A percentile compares a stretch with the other conserved stretches of the same genome.
Conservation (phyloP, 2,888 invertebrate species). For the Agrotis puta region DNA sequence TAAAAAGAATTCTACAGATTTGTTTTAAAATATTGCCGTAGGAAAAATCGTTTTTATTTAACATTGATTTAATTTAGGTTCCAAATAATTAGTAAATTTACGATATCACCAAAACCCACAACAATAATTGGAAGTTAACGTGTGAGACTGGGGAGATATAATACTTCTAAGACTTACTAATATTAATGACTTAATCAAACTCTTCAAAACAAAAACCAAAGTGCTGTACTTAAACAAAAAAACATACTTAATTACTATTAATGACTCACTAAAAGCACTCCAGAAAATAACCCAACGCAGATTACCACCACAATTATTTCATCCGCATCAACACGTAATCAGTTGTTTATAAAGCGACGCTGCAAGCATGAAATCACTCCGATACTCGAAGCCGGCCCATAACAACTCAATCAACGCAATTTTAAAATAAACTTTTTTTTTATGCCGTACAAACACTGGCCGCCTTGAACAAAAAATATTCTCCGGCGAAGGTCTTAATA, state of each 20-base stretch:
- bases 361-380: conserved; percentile 78
- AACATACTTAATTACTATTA: conserved; percentile 42
- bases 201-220: conserved; percentile 18
- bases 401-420: conserved; percentile 89
- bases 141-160: too few species aligned
- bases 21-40: too few species aligned
- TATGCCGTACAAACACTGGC: conserved; percentile 76
- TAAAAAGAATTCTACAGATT: too few species aligned
- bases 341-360: conserved; percentile 74
- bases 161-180: background rate
- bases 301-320: conserved; percentile 59
- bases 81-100: too few species aligned
- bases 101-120: too few species aligned
- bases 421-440: conserved; percentile 87
- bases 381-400: conserved; percentile 75
- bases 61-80: too few species aligned
- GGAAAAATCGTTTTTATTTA: too few species aligned
- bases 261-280: conserved; percentile 48
- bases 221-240: conserved; percentile 20
- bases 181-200: conserved; percentile 17
- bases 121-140: too few species aligned
- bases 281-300: conserved; percentile 42
- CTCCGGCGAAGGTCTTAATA: conserved; percentile 80
- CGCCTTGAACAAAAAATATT: conserved; percentile 81
- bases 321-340: conserved; percentile 68